phyloP scores from a whole-genome alignment of 2,113 vertebrate genomes.

The Triplophysa dalaica region DNA sequence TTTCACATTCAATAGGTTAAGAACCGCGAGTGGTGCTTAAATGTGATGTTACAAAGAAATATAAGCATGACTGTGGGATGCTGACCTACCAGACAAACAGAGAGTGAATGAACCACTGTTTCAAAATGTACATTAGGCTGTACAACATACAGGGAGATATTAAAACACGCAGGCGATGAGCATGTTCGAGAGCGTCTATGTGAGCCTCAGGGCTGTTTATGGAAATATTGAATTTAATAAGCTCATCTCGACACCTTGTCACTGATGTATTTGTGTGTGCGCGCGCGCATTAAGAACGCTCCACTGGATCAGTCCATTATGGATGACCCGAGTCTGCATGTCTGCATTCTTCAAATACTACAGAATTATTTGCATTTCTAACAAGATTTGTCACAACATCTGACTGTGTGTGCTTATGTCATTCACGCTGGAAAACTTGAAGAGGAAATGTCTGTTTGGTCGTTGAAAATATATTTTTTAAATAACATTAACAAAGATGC shows the following conservation, averaged over 20 bases:
- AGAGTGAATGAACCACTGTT: not conserved
- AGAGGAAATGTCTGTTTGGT: no score
- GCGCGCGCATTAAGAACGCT: conserved; percentile 64
- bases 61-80: not conserved
- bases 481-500: no score
- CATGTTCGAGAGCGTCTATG: conserved; percentile 59
- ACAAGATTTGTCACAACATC: not conserved
- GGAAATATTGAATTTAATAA: conserved; percentile 82
- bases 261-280: conserved; percentile 48
- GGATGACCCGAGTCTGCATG: conserved; percentile 14
- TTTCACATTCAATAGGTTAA: not conserved
- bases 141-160: conserved; percentile 44
- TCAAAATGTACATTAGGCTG: not conserved
- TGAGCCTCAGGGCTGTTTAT: conserved; percentile 64
- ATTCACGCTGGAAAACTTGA: not conserved
- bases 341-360: conserved; percentile 30
- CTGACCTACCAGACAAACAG: not conserved
- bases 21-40: not conserved
- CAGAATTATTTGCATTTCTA: conserved; percentile 7
- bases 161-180: conserved; percentile 52
- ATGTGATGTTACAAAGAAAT: not conserved
- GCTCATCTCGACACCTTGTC: conserved; percentile 79
- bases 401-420: not conserved
- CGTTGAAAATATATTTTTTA: no score
- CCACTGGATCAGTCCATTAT: conserved; percentile 59